These are phyloP conservation scores for Tetragonula carbonaria DNA, from an alignment of 2,888 invertebrate genomes.

Conservation along the genomic window DNA sequence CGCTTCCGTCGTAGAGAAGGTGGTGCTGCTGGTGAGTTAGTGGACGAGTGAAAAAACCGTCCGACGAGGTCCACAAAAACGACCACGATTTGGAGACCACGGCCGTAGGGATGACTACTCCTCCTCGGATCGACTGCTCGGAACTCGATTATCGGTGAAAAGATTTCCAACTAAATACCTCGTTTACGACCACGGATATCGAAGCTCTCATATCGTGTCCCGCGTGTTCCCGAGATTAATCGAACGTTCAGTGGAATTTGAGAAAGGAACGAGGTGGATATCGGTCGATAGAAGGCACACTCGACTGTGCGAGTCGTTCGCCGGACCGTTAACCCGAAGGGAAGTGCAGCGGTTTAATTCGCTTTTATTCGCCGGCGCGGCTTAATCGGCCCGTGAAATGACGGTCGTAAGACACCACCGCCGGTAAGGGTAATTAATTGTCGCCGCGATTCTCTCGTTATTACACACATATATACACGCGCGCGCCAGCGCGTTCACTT, in stretches of 20 bases:
- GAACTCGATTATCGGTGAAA: not conserved
- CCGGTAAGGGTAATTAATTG: conserved; percentile 12
- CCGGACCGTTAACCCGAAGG: conserved; percentile 6
- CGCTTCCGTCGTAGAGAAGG: not conserved
- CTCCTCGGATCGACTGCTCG: not conserved
- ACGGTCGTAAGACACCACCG: conserved; percentile 14
- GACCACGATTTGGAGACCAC: not conserved
- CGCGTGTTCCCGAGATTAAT: not conserved
- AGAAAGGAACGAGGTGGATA: not conserved
- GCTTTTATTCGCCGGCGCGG: conserved; percentile 16
- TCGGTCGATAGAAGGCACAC: not conserved
- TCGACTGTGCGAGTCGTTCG: conserved; percentile 17
- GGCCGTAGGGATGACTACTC: not conserved
- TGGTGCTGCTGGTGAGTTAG: not conserved
- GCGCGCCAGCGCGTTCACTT: not conserved
- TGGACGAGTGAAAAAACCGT: not conserved
- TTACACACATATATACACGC: not conserved
- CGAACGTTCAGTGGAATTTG: conserved; percentile 20
- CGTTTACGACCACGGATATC: not conserved
- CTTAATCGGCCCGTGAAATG: conserved; percentile 23
- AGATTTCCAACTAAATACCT: not conserved
- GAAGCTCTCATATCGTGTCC: not conserved
- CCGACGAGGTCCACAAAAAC: not conserved
- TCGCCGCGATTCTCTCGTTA: conserved; percentile 21
- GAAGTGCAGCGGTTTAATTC: conserved; percentile 10